phyloP scores from a whole-genome alignment of 2,888 invertebrate genomes.

The Tachina lurida region DNA sequence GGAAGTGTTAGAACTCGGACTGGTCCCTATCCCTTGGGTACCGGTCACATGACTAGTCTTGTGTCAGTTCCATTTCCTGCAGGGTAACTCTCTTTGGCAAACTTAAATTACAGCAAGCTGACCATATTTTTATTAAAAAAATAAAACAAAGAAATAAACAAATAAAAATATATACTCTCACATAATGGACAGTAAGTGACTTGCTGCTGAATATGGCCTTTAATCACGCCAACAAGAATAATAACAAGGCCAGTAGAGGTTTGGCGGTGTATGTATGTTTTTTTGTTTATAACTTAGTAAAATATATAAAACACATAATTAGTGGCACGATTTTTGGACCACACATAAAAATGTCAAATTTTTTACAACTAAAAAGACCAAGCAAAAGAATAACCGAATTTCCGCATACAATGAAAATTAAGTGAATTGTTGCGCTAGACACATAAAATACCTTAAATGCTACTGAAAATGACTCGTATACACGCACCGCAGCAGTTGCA shows the following conservation, averaged over 20 bases:
- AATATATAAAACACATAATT: constrained; percentile 70
- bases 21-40: no score
- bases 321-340: constrained; percentile 65
- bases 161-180: constrained; percentile 24
- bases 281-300: constrained; percentile 37
- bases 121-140: background rate
- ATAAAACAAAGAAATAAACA: constrained; percentile 6
- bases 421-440: constrained; percentile 70
- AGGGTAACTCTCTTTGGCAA: no score
- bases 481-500: constrained; percentile 48
- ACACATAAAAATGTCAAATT: constrained; percentile 44
- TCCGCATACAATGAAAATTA: constrained; percentile 68
- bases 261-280: background rate
- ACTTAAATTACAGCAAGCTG: no score
- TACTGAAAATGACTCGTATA: constrained; percentile 29
- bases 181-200: constrained; percentile 1
- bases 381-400: constrained; percentile 21
- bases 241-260: constrained; percentile 45
- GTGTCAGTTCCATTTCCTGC: no score
- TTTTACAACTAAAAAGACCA: background rate
- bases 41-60: no score
- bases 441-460: constrained; percentile 57
- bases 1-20: no score
- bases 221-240: constrained; percentile 67
- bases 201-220: constrained; percentile 58